Evolutionary conservation across 1,140 invertebrate genomes (phyloP), one percentile per base, ranked within the genome.

Genomic region (Phortica variegata): DNA sequence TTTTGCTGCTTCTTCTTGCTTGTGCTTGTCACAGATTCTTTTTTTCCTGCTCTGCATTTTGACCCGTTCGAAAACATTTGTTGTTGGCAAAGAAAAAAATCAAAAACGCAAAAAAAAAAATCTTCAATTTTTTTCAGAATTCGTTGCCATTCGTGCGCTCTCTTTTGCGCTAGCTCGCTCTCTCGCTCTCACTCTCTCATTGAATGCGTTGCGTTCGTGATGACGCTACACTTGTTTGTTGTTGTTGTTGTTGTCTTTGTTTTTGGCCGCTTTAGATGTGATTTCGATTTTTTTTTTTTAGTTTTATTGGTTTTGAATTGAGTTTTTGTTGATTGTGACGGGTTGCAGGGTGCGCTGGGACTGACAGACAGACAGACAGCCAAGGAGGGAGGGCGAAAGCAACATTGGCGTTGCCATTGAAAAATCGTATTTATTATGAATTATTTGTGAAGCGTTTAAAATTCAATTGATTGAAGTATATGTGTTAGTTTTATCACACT

Each of bases 391-490:
- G 13, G 39, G 18, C 17, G 13, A 37, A 60, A 59, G 52, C 52
- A 54, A 49, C 47, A 37, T 43, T 51, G 63, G 63, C 60, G 63
- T 68, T 66, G 60, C 60, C 60, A 66, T 62, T 63, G 57, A 68
- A 66, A 57, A 54, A 48, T 60, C 37, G 45, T 57, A 58, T 62
- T 60, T 52, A 60, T 60, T 54, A 49, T 49, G 54, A 62, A 52
- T 62, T 56, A 37, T 47, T 47, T n/a, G n/a, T n/a, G n/a, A n/a
- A n/a, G n/a, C n/a, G n/a, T n/a, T n/a, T n/a, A n/a, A n/a, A n/a
- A n/a, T n/a, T n/a, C n/a, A n/a, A n/a, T n/a, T n/a, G n/a, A n/a
- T n/a, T n/a, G n/a, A n/a, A n/a, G n/a, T n/a, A n/a, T n/a, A n/a
- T n/a, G n/a, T n/a, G n/a, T n/a, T n/a, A n/a, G n/a, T n/a, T n/a